Evolutionary conservation across 2,888 invertebrate genomes (phyloP).

Genomic region (Zootermopsis nevadensis): DNA sequence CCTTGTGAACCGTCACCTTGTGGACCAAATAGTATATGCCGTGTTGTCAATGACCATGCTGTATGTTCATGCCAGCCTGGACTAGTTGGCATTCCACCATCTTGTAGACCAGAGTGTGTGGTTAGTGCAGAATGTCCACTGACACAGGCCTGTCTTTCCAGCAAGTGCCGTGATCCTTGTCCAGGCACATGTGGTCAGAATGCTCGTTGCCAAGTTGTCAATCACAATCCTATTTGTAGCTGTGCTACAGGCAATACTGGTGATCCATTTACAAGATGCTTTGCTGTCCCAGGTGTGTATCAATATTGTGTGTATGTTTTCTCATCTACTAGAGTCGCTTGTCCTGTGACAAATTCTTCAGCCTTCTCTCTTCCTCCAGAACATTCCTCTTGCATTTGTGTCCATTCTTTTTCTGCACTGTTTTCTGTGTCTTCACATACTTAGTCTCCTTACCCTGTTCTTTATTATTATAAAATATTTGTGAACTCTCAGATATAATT

Average conservation of each 20-base stretch:
- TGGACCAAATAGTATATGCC: constrained; percentile 76
- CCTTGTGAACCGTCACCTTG: constrained; percentile 82
- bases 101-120: constrained; percentile 52
- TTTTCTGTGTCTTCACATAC: too few relatives aligned
- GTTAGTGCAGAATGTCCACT: constrained; percentile 53
- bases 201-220: constrained; percentile 52
- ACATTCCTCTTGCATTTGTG: too few relatives aligned
- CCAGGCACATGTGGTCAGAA: constrained; percentile 53
- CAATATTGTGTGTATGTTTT: background rate
- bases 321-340: too few relatives aligned
- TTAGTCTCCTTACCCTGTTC: too few relatives aligned
- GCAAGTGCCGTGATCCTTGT: constrained; percentile 52
- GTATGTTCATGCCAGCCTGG: constrained; percentile 62
- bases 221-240: constrained; percentile 53
- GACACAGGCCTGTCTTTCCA: constrained; percentile 51
- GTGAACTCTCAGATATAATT: too few relatives aligned
- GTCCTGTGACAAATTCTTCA: too few relatives aligned
- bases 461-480: too few relatives aligned
- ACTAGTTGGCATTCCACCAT: constrained; percentile 50
- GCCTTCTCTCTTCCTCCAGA: too few relatives aligned
- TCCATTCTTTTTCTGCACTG: too few relatives aligned
- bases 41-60: constrained; percentile 68
- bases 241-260: constrained; percentile 71
- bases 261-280: constrained; percentile 79
- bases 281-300: constrained; percentile 59